Conservation (phyloP, 2,113 vertebrate species). For the Microtus montanus region DNA sequence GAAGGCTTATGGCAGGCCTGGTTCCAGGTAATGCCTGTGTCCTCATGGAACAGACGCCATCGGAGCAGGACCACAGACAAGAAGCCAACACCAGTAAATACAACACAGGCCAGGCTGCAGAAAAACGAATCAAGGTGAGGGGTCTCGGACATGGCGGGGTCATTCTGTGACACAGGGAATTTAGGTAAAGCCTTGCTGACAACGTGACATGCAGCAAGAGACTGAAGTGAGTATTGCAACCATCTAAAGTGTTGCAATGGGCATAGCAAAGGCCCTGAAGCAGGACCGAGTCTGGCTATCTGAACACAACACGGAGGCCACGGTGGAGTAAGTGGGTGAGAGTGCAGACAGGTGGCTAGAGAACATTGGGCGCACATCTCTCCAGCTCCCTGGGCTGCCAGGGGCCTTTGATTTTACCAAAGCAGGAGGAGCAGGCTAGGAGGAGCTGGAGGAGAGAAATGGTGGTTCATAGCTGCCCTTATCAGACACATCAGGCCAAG, state of each 20-base stretch:
- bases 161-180: too few species aligned
- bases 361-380: rapidly evolving
- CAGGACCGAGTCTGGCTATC: rapidly evolving
- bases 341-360: not conserved
- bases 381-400: not conserved
- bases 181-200: not conserved
- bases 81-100: not conserved
- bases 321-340: not conserved
- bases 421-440: not conserved
- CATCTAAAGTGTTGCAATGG: not conserved
- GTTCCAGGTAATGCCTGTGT: not conserved
- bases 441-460: too few species aligned
- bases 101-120: not conserved
- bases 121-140: not conserved
- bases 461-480: not conserved
- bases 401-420: not conserved
- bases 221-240: not conserved
- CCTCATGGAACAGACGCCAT: not conserved
- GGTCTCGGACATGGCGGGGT: rapidly evolving
- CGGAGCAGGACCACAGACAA: not conserved
- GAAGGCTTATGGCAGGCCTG: rapidly evolving
- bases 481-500: not conserved
- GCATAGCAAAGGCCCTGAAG: not conserved
- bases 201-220: not conserved
- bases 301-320: not conserved